phyloP scores from a whole-genome alignment of 2,888 invertebrate genomes.

The Dasysyrphus tricinctus region DNA sequence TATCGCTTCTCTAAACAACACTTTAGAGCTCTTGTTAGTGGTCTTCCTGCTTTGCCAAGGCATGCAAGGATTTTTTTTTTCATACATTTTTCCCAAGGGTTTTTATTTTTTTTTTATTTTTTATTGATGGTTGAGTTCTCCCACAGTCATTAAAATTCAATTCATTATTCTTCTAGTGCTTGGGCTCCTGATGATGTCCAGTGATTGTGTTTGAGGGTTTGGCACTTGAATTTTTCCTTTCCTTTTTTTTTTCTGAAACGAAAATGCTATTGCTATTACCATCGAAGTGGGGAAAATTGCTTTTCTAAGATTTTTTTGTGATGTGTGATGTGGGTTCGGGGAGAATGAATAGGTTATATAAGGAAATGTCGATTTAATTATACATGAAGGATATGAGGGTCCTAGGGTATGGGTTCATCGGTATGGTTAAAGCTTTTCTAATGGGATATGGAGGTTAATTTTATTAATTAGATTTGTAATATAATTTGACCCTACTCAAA shows the following conservation, averaged over 20 bases:
- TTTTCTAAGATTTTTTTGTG: slow-evolving; percentile 27
- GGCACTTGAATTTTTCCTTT: slow-evolving; percentile 16
- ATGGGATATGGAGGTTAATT: slow-evolving; percentile 9
- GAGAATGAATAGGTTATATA: slow-evolving; percentile 35
- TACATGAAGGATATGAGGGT: background rate
- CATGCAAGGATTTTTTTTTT: slow-evolving; percentile 22
- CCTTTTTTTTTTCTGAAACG: background rate
- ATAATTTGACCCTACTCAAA: background rate
- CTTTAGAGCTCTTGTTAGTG: slow-evolving; percentile 41
- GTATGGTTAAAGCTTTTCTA: background rate
- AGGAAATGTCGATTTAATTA: slow-evolving; percentile 50
- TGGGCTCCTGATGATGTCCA: slow-evolving; percentile 35
- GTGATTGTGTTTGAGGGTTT: slow-evolving; percentile 26
- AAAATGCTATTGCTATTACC: background rate
- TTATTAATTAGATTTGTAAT: background rate
- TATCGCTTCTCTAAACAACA: slow-evolving; percentile 33
- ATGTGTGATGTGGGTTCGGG: slow-evolving; percentile 46
- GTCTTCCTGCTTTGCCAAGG: slow-evolving; percentile 45
- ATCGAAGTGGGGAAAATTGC: slow-evolving; percentile 14
- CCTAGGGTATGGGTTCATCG: background rate
- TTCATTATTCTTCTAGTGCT: slow-evolving; percentile 61
- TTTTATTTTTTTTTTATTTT: no score
- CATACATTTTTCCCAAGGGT: background rate
- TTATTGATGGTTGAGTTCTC: slow-evolving; percentile 41
- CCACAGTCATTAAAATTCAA: slow-evolving; percentile 73